phyloP scores from a whole-genome alignment of 2,888 invertebrate genomes.

The Drosophila melanocephala region DNA sequence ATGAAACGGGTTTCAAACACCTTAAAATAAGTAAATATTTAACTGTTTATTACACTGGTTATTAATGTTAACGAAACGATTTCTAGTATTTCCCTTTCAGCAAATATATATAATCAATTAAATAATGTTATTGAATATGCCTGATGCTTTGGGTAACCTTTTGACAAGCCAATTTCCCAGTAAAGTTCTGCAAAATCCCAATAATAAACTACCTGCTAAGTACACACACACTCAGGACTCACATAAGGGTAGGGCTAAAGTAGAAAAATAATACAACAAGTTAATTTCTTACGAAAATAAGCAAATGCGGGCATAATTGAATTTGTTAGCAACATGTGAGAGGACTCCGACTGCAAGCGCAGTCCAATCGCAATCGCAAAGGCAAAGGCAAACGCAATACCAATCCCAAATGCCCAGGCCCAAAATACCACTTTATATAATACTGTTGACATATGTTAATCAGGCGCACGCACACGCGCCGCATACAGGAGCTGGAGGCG shows the following conservation, averaged over 20 bases:
- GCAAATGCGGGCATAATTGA: slow-evolving; percentile 80
- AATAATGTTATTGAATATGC: not conserved
- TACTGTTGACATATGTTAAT: slow-evolving; percentile 85
- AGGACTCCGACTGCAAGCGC: slow-evolving; percentile 15
- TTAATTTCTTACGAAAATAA: slow-evolving; percentile 81
- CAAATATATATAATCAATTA: not conserved
- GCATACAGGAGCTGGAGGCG: slow-evolving; percentile 29
- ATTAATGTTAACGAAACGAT: not conserved
- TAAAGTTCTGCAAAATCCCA: slow-evolving; percentile 5
- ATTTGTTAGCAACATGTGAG: slow-evolving; percentile 66
- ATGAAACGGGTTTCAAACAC: too few relatives aligned
- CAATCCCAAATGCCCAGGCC: slow-evolving; percentile 59
- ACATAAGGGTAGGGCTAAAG: slow-evolving; percentile 12
- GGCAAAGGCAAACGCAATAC: slow-evolving; percentile 21
- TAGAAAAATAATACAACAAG: slow-evolving; percentile 47
- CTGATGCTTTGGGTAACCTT: not conserved
- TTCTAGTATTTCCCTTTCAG: not conserved
- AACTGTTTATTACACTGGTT: not conserved
- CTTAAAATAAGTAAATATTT: not conserved
- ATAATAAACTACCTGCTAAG: slow-evolving; percentile 28
- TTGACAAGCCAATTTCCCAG: not conserved
- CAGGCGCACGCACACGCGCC: slow-evolving; percentile 84
- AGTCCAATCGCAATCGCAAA: slow-evolving; percentile 32
- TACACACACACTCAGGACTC: slow-evolving; percentile 10
- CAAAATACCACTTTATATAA: slow-evolving; percentile 80